phyloP scores from a whole-genome alignment of 2,888 invertebrate species.

The Drosophila colorata region DNA sequence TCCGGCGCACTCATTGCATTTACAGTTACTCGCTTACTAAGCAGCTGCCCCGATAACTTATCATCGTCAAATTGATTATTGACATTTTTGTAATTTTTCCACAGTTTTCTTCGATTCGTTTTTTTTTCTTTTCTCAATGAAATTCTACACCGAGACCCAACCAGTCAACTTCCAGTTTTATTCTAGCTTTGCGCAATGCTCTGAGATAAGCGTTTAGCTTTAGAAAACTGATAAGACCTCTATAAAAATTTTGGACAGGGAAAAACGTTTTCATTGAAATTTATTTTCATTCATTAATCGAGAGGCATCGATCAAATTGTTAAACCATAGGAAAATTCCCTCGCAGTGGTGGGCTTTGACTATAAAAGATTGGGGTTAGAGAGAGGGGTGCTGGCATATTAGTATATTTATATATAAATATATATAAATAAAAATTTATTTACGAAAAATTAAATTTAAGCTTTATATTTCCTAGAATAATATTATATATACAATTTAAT shows the following conservation, averaged over 20 bases:
- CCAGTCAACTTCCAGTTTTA: constrained; percentile 1
- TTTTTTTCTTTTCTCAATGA: constrained; percentile 38
- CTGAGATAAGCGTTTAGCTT: constrained; percentile 40
- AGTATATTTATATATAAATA: too few relatives aligned
- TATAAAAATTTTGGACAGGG: neutral
- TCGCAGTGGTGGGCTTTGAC: neutral
- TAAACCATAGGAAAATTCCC: constrained; percentile 7
- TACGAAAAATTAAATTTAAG: too few relatives aligned
- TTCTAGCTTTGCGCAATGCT: constrained; percentile 24
- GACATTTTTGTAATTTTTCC: constrained; percentile 52
- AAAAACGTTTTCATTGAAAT: constrained; percentile 34
- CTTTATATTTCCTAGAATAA: too few relatives aligned
- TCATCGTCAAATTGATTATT: constrained; percentile 63
- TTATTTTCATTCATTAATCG: constrained; percentile 38
- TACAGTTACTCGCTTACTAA: constrained; percentile 36
- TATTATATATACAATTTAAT: too few relatives aligned
- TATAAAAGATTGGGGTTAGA: neutral
- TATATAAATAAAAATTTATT: too few relatives aligned
- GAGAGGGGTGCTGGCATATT: too few relatives aligned
- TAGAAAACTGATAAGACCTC: constrained; percentile 26
- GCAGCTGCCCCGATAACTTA: constrained; percentile 55
- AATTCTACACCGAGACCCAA: too few relatives aligned
- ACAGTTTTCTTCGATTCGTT: neutral
- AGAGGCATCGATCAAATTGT: constrained; percentile 43
- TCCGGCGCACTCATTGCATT: constrained; percentile 35